A percentile compares a stretch with the other conserved stretches of the same genome.
These are phyloP conservation scores for Drosophila parabipectinata DNA, from an alignment of 1,140 invertebrate species.

Conservation along the genomic window DNA sequence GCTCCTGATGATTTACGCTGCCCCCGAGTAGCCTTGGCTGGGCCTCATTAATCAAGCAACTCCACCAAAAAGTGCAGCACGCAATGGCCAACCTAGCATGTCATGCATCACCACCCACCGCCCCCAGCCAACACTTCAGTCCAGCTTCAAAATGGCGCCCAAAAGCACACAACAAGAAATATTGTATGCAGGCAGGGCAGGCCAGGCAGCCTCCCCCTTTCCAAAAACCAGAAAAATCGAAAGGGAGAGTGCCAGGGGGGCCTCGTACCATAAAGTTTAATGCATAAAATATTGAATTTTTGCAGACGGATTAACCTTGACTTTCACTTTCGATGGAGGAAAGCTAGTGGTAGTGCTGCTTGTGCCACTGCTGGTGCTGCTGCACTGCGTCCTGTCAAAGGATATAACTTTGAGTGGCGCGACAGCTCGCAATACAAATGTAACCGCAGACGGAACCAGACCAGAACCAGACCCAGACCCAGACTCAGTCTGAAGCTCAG, in stretches of 20 bases:
- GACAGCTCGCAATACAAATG: constrained; percentile 78
- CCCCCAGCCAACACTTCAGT: constrained; percentile 23
- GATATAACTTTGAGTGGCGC: constrained; percentile 76
- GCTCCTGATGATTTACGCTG: constrained; percentile 36
- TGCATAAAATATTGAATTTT: constrained; percentile 84
- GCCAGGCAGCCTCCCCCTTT: constrained; percentile 10
- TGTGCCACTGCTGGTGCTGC: constrained; percentile 44
- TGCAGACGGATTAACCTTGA: constrained; percentile 84
- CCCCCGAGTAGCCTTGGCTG: constrained; percentile 30
- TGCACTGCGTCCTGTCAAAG: constrained; percentile 78
- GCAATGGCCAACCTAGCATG: constrained; percentile 47
- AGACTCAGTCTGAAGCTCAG: constrained; percentile 12
- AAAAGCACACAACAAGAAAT: constrained; percentile 75
- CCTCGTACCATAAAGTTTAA: constrained; percentile 70
- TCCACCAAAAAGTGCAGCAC: constrained; percentile 36
- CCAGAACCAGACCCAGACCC: constrained; percentile 53
- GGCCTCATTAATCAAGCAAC: constrained; percentile 65
- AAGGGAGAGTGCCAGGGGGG: constrained; percentile 13
- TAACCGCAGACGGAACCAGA: constrained; percentile 64
- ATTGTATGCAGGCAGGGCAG: constrained; percentile 43
- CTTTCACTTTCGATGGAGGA: constrained; percentile 79
- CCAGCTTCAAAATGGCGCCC: constrained; percentile 66
- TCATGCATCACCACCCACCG: constrained; percentile 31
- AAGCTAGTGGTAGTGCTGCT: constrained; percentile 22
- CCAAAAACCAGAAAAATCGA: constrained; percentile 4